These are phyloP conservation scores for Australoheros scitulus DNA, from an alignment of 2,113 vertebrate genomes.

Conservation along the genomic window DNA sequence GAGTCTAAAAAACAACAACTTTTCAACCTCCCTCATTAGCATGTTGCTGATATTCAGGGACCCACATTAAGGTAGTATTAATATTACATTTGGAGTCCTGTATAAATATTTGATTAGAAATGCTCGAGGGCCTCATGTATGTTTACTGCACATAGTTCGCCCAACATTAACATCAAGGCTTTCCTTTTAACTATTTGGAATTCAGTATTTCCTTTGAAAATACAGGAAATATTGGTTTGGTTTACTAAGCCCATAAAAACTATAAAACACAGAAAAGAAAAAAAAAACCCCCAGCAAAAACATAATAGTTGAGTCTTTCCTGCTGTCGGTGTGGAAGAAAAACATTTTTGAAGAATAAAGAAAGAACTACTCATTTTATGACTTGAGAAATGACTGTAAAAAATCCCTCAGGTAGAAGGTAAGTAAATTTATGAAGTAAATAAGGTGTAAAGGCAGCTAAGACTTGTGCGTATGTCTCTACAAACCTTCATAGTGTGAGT, in stretches of 20 bases:
- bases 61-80: slow-evolving; percentile 77
- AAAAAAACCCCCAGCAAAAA: slow-evolving; percentile 1
- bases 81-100: slow-evolving; percentile 75
- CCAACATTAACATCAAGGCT: slow-evolving; percentile 75
- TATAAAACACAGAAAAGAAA: slow-evolving; percentile 9
- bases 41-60: slow-evolving; percentile 67
- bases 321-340: slow-evolving; percentile 6
- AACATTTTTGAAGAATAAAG: slow-evolving; percentile 24
- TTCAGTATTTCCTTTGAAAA: slow-evolving; percentile 68
- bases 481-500: slow-evolving; percentile 20
- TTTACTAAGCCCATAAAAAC: slow-evolving; percentile 55
- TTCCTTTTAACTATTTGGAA: slow-evolving; percentile 65
- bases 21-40: slow-evolving; percentile 60
- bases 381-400: slow-evolving; percentile 25
- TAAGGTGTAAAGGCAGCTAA: slow-evolving; percentile 20
- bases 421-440: slow-evolving; percentile 40
- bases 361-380: slow-evolving; percentile 24
- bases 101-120: slow-evolving; percentile 79
- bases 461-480: neutral
- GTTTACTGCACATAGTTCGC: slow-evolving; percentile 72
- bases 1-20: slow-evolving; percentile 20
- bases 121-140: slow-evolving; percentile 65
- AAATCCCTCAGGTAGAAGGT: slow-evolving; percentile 18
- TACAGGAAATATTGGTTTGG: slow-evolving; percentile 51
- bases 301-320: slow-evolving; percentile 32